A percentile compares a stretch with the other conserved stretches of the same genome.
Evolutionary conservation across 2,113 vertebrate species (phyloP).

Genomic region (Mus pahari): DNA sequence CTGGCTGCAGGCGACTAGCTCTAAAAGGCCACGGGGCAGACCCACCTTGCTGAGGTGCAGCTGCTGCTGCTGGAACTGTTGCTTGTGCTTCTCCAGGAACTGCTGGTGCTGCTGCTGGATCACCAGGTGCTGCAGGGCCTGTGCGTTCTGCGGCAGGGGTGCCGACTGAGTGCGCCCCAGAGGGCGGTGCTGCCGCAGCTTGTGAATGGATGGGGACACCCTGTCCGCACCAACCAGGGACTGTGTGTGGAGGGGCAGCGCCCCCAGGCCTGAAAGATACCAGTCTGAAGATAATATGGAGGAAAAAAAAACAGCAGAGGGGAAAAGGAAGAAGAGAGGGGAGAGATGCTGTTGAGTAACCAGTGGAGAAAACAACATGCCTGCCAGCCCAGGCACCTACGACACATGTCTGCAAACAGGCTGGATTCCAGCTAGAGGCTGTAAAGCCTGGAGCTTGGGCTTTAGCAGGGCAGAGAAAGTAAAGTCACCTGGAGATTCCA

Average conservation of each 20-base stretch:
- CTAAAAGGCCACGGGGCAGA: background rate
- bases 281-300: slow-evolving; percentile 85
- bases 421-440: background rate
- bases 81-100: slow-evolving; percentile 99
- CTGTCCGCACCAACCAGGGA: slow-evolving; percentile 88
- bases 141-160: slow-evolving; percentile 95
- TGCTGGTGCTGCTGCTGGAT: slow-evolving; percentile 99
- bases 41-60: slow-evolving; percentile 97
- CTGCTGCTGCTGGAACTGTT: slow-evolving; percentile 98
- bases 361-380: background rate
- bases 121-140: slow-evolving; percentile 97
- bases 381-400: background rate
- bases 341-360: slow-evolving; percentile 83
- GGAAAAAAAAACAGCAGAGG: slow-evolving; percentile 82
- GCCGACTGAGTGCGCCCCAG: slow-evolving; percentile 98
- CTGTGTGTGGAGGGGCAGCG: slow-evolving; percentile 92
- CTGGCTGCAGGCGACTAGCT: no score
- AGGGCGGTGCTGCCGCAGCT: slow-evolving; percentile 96
- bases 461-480: background rate
- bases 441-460: fast-evolving
- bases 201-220: slow-evolving; percentile 93
- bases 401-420: background rate
- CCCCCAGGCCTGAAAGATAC: slow-evolving; percentile 90
- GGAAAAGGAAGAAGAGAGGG: slow-evolving; percentile 79
- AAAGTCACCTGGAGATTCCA: background rate